Evolutionary conservation across 2,113 vertebrate species (phyloP).

Genomic region (Carassius gibelio): DNA sequence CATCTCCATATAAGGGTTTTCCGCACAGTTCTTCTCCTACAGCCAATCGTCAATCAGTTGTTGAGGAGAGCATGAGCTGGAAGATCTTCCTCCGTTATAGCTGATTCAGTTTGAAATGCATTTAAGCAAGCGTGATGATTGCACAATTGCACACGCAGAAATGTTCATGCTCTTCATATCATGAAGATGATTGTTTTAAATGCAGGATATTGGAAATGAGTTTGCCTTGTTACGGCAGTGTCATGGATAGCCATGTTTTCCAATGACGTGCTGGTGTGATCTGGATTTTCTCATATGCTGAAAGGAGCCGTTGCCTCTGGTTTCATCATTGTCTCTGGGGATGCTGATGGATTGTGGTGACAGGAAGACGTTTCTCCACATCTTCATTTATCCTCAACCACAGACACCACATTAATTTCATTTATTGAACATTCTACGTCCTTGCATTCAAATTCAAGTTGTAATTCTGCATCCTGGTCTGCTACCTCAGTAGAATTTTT

Average conservation of each 20-base stretch:
- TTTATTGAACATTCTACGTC: too few relatives aligned
- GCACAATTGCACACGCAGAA: not conserved
- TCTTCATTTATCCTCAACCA: not conserved
- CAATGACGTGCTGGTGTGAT: too few relatives aligned
- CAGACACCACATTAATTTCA: not conserved
- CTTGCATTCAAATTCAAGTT: not conserved
- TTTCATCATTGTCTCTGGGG: constrained; percentile 51
- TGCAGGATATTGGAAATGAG: not conserved
- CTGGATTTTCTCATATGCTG: not conserved
- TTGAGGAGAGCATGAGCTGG: not conserved
- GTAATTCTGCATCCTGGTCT: not conserved
- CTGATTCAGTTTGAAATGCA: constrained; percentile 1
- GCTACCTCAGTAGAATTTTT: not conserved
- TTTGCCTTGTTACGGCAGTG: not conserved
- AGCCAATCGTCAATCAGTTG: not conserved
- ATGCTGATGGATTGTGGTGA: not conserved
- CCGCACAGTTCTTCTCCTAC: not conserved
- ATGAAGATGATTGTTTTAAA: not conserved
- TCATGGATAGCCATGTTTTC: not conserved
- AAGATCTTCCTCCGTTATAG: not conserved
- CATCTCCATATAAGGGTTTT: not conserved
- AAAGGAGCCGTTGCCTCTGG: constrained; percentile 40
- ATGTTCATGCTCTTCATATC: not conserved
- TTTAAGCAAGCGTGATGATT: constrained; percentile 7
- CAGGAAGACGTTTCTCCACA: not conserved